Evolutionary conservation across 2,888 invertebrate species (phyloP), one percentile per base, ranked within the genome.

Genomic region (Chrysolina haemoptera): DNA sequence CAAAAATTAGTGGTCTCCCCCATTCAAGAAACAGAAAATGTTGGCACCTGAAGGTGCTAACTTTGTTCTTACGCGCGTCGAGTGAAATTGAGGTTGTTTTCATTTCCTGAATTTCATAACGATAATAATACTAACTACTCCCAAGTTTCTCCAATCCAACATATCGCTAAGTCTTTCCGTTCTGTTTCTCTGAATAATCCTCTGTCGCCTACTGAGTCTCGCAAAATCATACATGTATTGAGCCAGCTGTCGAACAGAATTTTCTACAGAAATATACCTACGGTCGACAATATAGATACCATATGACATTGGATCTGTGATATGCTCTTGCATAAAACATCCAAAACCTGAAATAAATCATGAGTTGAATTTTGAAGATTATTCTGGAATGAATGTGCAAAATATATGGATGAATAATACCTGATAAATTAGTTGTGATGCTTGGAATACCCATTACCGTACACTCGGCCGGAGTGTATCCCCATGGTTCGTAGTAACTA

Each of bases 371-470:
- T 10, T 16, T 1, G 18, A 46, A 0, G 14, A 20, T 43, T 10
- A 20, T 65, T 0, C 20, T 65, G 55, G 6, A 16, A 62, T 14
- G 2, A 43, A 14, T 43, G 0, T 14, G 14, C 14, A 53, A 20
- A 53, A 18, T 12, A n/a, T 11, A 18, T 16, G 16, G 16, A 10
- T 48, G 16, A n/a, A n/a, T 8, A 82, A 86, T 78, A 93, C 93
- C 97, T 62, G 98, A 98, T 5, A 99, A 89, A 87, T 99, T 99
- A 11, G 99, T 99, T 0, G 99, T 98, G 80, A 99, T 92, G 84
- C 97, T 98, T 0, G 99, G 99, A 82, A 99, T 99, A 0, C 99
- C 99, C 99, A 99, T 99, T n/a, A 99, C 98, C 0, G 99, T 99
- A 84, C 99, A 99, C 88, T 99, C 99, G 0, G 99, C 99, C 0